Evolutionary conservation across 2,113 vertebrate genomes (phyloP).

Genomic region (Crotophaga sulcirostris): DNA sequence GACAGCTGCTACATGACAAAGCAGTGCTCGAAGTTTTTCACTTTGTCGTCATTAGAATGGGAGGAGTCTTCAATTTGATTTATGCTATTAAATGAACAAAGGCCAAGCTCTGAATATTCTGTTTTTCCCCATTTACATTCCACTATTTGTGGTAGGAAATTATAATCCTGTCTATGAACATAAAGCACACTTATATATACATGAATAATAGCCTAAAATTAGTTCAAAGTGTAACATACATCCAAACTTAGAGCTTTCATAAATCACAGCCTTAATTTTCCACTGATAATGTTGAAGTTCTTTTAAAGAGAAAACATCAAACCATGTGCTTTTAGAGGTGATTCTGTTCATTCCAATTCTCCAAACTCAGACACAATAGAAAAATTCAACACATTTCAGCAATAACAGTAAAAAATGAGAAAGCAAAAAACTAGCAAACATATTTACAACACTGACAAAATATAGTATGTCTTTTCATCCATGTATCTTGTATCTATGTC

Average conservation of each 20-base stretch:
- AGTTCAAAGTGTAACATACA: not conserved
- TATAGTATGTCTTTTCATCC: not conserved
- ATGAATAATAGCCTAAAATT: not conserved
- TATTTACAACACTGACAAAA: not conserved
- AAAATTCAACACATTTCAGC: not conserved
- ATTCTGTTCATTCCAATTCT: not conserved
- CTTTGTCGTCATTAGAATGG: not conserved
- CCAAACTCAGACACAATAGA: not conserved
- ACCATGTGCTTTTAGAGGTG: not conserved
- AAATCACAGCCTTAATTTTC: not conserved
- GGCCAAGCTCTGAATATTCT: not conserved
- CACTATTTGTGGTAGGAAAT: not conserved
- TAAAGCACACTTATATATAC: not conserved
- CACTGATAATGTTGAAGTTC: accelerated
- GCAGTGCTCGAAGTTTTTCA: not conserved
- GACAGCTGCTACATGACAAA: not conserved
- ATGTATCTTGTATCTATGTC: not conserved
- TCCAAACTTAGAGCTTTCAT: not conserved
- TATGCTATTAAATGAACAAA: not conserved
- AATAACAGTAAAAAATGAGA: not conserved
- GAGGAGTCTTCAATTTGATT: not conserved
- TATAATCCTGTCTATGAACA: not conserved
- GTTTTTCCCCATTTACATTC: not conserved
- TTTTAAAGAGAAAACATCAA: not conserved
- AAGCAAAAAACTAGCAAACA: not conserved